phyloP scores from a whole-genome alignment of 2,888 invertebrate genomes.

The Drosophila longiperda region DNA sequence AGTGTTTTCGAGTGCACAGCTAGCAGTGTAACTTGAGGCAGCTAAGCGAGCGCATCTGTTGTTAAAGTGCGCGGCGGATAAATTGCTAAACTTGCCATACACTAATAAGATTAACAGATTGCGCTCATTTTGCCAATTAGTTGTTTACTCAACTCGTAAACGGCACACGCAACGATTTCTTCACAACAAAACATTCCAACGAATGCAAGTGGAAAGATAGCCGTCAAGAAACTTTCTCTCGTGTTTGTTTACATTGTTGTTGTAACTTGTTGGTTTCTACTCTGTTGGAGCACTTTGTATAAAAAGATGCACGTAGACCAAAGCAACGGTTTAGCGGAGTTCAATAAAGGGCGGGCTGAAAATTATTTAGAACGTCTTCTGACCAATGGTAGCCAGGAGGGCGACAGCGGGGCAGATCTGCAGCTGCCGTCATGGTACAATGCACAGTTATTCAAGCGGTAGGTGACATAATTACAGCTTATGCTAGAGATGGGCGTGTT shows the following conservation, averaged over 20 bases:
- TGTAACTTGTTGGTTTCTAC: constrained; percentile 25
- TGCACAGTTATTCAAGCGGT: constrained; percentile 88
- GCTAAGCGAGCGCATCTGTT: constrained; percentile 14
- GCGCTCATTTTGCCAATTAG: constrained; percentile 20
- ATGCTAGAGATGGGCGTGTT: background rate
- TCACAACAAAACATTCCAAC: background rate
- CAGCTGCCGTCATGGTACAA: constrained; percentile 89
- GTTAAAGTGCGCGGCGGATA: constrained; percentile 11
- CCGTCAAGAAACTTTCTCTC: constrained; percentile 47
- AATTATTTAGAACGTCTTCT: constrained; percentile 81
- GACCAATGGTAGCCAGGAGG: constrained; percentile 78
- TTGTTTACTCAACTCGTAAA: background rate
- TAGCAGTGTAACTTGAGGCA: background rate
- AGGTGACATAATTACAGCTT: constrained; percentile 41
- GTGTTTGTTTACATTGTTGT: constrained; percentile 32
- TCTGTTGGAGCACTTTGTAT: constrained; percentile 16
- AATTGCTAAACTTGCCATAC: background rate
- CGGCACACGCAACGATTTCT: background rate
- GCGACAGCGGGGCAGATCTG: constrained; percentile 82
- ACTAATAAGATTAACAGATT: constrained; percentile 14
- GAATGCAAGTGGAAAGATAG: constrained; percentile 13
- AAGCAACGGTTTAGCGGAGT: constrained; percentile 7
- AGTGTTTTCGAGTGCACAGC: background rate
- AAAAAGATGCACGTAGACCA: constrained; percentile 40
- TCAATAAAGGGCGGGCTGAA: constrained; percentile 53